A percentile compares a stretch with the other conserved stretches of the same genome.
Evolutionary conservation across 2,888 invertebrate species (phyloP).

Genomic region (Diplolepis rosae): DNA sequence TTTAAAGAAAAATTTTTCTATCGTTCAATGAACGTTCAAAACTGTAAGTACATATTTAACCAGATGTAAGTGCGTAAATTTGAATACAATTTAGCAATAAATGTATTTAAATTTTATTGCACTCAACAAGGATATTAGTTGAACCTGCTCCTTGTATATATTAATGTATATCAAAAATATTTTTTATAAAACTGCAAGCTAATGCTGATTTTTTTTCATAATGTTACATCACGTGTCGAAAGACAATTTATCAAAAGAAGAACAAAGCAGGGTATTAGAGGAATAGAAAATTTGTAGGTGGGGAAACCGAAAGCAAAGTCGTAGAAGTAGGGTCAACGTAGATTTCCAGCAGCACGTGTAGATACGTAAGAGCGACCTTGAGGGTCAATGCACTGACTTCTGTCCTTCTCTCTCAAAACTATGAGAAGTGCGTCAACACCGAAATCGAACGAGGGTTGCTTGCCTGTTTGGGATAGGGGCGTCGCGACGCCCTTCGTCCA

Average conservation of each 20-base stretch:
- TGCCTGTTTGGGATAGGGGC: constrained; percentile 13
- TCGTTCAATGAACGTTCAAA: too few species aligned
- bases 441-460: constrained; percentile 23
- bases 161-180: too few species aligned
- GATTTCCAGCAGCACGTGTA: constrained; percentile 11
- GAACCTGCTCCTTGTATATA: too few species aligned
- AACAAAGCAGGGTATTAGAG: not conserved
- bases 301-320: constrained; percentile 1
- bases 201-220: too few species aligned
- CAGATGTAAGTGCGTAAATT: too few species aligned
- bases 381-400: constrained; percentile 23
- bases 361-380: constrained; percentile 6
- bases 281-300: not conserved
- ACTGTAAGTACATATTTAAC: too few species aligned
- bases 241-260: not conserved
- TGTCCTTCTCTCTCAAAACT: not conserved
- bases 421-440: not conserved
- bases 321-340: constrained; percentile 7
- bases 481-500: constrained; percentile 4
- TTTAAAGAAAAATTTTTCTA: too few species aligned
- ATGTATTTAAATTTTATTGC: too few species aligned
- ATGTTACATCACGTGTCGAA: not conserved
- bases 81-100: too few species aligned
- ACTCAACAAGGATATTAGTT: too few species aligned
- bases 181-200: too few species aligned